phyloP scores from a whole-genome alignment of 1,140 invertebrate species.

The Drosophila mojavensis region DNA sequence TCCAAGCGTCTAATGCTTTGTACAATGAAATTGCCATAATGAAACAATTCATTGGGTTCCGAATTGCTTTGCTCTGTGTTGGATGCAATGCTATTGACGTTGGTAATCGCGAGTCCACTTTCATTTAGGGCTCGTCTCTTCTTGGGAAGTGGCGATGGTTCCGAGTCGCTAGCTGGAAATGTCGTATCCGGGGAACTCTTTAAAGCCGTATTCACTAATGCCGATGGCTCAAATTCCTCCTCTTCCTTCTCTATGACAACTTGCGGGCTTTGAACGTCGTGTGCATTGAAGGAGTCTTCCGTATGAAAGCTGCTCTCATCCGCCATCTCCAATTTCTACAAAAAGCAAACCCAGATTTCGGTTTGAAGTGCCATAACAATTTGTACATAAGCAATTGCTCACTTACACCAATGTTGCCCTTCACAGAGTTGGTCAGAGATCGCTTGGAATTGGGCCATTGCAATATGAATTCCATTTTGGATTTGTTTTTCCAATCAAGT shows the following conservation, averaged over 20 bases:
- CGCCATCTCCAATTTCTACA: background rate
- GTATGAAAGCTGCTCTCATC: conserved; percentile 4
- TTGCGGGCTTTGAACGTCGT: background rate
- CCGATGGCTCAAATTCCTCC: background rate
- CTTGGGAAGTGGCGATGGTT: background rate
- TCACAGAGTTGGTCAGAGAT: background rate
- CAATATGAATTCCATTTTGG: conserved; percentile 29
- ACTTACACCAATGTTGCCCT: background rate
- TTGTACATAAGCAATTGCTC: too few species aligned
- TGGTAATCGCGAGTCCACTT: background rate
- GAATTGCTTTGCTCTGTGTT: background rate
- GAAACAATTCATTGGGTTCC: conserved; percentile 5
- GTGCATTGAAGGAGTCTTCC: background rate
- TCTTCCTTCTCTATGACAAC: background rate
- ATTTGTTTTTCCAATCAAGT: conserved; percentile 35
- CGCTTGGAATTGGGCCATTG: background rate
- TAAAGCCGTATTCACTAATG: background rate
- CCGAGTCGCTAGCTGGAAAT: background rate
- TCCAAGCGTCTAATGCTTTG: conserved; percentile 5
- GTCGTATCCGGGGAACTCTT: background rate
- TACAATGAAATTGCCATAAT: conserved; percentile 9
- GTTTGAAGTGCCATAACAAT: background rate
- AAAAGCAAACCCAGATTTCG: background rate
- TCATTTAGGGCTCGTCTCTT: background rate
- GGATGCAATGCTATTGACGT: background rate